A percentile compares a stretch with the other conserved stretches of the same genome.
These are phyloP conservation scores for Periparus ater DNA, from an alignment of 2,797 vertebrate species.

Conservation along the genomic window DNA sequence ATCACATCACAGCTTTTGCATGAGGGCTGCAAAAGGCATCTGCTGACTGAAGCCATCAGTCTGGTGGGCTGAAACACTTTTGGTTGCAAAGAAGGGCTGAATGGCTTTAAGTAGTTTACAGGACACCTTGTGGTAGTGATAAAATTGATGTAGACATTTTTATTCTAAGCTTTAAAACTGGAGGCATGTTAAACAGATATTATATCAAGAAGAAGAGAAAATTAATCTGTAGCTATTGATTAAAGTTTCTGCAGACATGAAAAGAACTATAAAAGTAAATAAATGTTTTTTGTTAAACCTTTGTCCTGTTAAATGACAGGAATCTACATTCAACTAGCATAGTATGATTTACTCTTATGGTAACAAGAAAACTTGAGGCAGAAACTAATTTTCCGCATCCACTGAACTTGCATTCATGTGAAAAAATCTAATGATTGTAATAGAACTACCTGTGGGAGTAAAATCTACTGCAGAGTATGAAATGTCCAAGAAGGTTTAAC, in stretches of 20 bases:
- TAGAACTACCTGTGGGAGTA: slow-evolving; percentile 9
- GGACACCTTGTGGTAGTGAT: background rate
- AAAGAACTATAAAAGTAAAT: background rate
- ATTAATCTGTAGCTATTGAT: background rate
- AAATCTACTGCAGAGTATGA: slow-evolving; percentile 6
- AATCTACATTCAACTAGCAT: background rate
- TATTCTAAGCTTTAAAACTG: background rate
- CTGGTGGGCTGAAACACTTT: background rate
- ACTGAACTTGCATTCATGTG: slow-evolving; percentile 38
- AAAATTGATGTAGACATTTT: background rate
- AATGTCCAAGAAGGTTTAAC: slow-evolving; percentile 4
- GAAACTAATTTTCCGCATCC: slow-evolving; percentile 32
- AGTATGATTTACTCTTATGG: background rate
- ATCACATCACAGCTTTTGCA: background rate
- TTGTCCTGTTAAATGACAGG: slow-evolving; percentile 2
- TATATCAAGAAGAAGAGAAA: background rate
- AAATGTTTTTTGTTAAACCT: background rate
- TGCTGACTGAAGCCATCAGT: rapidly evolving
- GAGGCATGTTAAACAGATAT: background rate
- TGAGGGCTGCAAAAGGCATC: background rate
- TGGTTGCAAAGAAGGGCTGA: background rate
- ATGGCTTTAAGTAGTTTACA: background rate
- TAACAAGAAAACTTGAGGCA: slow-evolving; percentile 37
- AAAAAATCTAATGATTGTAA: slow-evolving; percentile 44
- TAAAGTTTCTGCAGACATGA: background rate